Evolutionary conservation across 2,113 vertebrate genomes (phyloP).

Genomic region (Cyanoramphus novaezelandiae): DNA sequence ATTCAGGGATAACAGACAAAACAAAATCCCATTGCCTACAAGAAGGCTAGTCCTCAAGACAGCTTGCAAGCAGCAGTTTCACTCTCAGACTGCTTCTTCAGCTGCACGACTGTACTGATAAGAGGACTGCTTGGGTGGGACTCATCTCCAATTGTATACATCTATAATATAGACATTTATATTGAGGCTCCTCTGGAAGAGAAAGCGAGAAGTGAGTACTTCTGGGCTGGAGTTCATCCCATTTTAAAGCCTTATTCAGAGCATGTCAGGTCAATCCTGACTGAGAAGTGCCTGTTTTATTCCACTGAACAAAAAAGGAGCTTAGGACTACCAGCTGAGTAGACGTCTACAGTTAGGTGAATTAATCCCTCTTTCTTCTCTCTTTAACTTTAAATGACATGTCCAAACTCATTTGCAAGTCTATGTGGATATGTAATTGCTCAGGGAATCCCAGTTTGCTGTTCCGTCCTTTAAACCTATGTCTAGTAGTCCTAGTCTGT

Average conservation of each 20-base stretch:
- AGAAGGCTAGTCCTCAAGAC: background rate
- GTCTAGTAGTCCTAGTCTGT: background rate
- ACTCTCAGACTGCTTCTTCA: background rate
- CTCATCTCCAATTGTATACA: background rate
- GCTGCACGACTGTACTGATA: background rate
- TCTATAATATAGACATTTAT: background rate
- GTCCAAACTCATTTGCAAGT: background rate
- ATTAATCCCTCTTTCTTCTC: background rate
- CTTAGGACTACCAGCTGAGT: background rate
- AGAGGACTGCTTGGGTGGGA: background rate
- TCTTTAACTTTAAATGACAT: background rate
- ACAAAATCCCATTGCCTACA: background rate
- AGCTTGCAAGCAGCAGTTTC: background rate
- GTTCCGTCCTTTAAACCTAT: background rate
- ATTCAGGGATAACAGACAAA: rapidly evolving
- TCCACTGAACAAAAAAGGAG: background rate
- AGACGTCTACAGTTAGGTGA: background rate
- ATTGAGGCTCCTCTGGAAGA: background rate
- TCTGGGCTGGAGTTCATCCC: background rate
- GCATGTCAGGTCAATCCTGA: background rate
- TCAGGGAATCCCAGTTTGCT: background rate
- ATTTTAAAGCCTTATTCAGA: background rate
- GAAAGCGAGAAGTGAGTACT: background rate
- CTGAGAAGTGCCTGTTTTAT: background rate
- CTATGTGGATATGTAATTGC: background rate